A percentile compares a stretch with the other conserved stretches of the same genome.
Evolutionary conservation across 2,113 vertebrate genomes (phyloP).

Genomic region (Elgaria multicarinata): DNA sequence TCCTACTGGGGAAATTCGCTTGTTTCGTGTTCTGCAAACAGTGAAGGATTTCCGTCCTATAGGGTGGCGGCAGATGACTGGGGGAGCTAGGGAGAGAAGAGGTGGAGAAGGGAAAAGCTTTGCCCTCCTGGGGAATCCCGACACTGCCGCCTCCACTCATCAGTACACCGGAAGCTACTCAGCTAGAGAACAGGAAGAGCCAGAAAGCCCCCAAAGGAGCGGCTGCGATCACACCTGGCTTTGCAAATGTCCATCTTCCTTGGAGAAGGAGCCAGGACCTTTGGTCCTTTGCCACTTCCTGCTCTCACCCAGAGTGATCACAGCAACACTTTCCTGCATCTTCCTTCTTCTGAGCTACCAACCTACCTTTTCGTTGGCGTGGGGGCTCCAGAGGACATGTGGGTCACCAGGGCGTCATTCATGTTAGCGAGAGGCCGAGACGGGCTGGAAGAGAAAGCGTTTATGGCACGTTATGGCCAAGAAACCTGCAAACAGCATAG

Average conservation of each 20-base stretch:
- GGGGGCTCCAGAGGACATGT: slow-evolving; percentile 87
- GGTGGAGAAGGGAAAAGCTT: background rate
- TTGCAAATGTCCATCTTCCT: background rate
- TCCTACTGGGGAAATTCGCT: background rate
- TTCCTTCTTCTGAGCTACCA: fast-evolving
- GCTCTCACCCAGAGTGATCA: background rate
- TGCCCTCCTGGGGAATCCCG: background rate
- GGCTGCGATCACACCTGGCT: too few species aligned
- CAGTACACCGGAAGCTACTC: too few species aligned
- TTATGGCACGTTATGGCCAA: background rate
- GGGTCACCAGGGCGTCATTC: slow-evolving; percentile 89
- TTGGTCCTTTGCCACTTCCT: too few species aligned
- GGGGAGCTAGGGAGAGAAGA: background rate
- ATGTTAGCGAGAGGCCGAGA: slow-evolving; percentile 86
- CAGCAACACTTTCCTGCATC: background rate
- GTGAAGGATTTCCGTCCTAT: background rate
- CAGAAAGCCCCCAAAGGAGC: background rate
- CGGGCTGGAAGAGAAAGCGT: slow-evolving; percentile 81
- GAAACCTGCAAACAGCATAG: too few species aligned
- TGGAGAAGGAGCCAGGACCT: background rate
- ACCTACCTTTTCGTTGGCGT: slow-evolving; percentile 93
- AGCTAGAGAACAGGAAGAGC: background rate
- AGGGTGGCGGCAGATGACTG: background rate
- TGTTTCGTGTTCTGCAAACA: background rate
- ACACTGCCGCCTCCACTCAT: background rate